Percentiles rank a stretch among this genome's conserved stretches.
These are phyloP conservation scores for Bolinopsis microptera DNA, from an alignment of 37 sponge, comb jelly and placozoan species.

Conservation along the genomic window DNA sequence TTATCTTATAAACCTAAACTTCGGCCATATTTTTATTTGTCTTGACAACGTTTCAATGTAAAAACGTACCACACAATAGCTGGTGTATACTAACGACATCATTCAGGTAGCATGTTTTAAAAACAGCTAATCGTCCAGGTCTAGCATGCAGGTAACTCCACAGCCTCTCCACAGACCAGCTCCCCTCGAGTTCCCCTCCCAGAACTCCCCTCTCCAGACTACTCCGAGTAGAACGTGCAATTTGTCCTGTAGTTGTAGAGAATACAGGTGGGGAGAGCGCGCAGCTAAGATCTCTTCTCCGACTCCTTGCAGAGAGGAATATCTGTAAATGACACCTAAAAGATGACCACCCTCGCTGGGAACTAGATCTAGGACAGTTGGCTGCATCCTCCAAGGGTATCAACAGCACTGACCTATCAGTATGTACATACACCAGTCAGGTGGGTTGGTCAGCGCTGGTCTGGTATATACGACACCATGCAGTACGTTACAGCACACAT, in stretches of 20 bases:
- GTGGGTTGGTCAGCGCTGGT: slow-evolving; percentile 65
- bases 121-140: background rate
- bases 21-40: no score
- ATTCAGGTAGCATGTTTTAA: background rate
- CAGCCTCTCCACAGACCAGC: background rate
- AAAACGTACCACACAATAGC: no score
- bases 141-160: background rate
- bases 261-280: slow-evolving; percentile 63
- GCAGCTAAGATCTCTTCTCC: slow-evolving; percentile 67
- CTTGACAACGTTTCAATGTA: no score
- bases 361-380: slow-evolving; percentile 57
- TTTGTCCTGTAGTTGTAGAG: slow-evolving; percentile 69
- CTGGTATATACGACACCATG: slow-evolving; percentile 67
- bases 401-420: slow-evolving; percentile 41
- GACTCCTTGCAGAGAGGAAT: slow-evolving; percentile 57
- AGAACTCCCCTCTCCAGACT: background rate
- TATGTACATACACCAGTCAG: slow-evolving; percentile 62
- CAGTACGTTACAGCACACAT: slow-evolving; percentile 54
- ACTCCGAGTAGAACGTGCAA: background rate
- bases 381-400: background rate
- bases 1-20: no score
- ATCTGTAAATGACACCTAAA: slow-evolving; percentile 60
- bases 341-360: slow-evolving; percentile 63
- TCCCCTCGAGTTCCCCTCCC: background rate
- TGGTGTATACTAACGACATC: no score